These are phyloP conservation scores for Ctenopoma multispine DNA, from an alignment of 2,797 vertebrate genomes.

Conservation along the genomic window DNA sequence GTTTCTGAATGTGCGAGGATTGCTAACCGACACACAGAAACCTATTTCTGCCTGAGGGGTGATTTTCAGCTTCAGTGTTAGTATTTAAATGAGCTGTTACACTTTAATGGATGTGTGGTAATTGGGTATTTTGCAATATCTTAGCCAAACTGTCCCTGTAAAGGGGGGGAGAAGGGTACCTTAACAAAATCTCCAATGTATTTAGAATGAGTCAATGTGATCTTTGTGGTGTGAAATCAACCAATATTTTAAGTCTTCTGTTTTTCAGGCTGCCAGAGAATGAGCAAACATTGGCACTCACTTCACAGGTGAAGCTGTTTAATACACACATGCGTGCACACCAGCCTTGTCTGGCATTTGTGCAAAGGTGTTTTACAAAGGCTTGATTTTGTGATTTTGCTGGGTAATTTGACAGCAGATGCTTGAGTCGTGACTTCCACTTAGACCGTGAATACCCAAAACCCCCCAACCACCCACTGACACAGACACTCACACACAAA, in stretches of 20 bases:
- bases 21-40: neutral
- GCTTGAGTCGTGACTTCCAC: conserved; percentile 67
- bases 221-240: conserved; percentile 23
- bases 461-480: conserved; percentile 36
- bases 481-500: neutral
- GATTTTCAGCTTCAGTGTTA: conserved; percentile 2
- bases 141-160: neutral
- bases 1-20: neutral
- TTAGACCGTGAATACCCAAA: conserved; percentile 45
- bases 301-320: conserved; percentile 44
- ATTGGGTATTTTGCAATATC: conserved; percentile 26
- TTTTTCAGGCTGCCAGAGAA: conserved; percentile 18
- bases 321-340: conserved; percentile 5
- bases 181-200: neutral
- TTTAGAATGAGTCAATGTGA: conserved; percentile 14
- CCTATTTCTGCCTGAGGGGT: neutral
- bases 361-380: conserved; percentile 60
- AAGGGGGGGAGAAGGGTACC: neutral
- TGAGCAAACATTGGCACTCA: conserved; percentile 29
- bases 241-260: conserved; percentile 6
- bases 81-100: conserved; percentile 15
- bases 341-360: conserved; percentile 23
- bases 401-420: conserved; percentile 73
- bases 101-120: conserved; percentile 13
- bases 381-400: conserved; percentile 60